phyloP scores from a whole-genome alignment of 2,797 vertebrate genomes.

The Falco novaeseelandiae region DNA sequence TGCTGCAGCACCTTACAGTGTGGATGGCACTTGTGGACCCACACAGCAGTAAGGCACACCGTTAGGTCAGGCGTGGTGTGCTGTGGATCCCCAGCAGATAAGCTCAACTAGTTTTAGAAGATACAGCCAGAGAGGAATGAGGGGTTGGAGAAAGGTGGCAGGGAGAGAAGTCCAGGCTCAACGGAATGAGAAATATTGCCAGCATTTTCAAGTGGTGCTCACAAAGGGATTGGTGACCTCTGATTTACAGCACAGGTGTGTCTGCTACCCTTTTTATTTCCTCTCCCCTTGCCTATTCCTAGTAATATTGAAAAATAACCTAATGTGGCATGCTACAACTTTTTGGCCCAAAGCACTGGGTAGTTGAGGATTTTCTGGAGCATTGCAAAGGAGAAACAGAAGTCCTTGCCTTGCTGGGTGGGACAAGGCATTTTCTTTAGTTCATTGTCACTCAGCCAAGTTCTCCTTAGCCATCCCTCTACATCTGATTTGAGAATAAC shows the following conservation, averaged over 20 bases:
- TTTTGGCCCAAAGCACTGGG: neutral
- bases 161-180: neutral
- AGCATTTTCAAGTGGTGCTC: neutral
- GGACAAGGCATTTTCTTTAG: neutral
- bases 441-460: neutral
- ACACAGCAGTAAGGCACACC: neutral
- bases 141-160: neutral
- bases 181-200: neutral
- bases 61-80: neutral
- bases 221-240: neutral
- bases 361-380: neutral
- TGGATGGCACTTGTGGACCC: neutral
- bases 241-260: neutral
- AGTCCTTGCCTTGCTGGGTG: neutral
- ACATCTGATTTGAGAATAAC: neutral
- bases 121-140: neutral
- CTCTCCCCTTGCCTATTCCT: neutral
- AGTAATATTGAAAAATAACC: neutral
- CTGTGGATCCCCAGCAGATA: fast-evolving
- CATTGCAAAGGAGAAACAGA: neutral
- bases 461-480: neutral
- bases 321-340: fast-evolving
- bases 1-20: neutral
- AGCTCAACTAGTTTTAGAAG: neutral
- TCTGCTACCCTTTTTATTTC: neutral